A percentile compares a stretch with the other conserved stretches of the same genome.
These are phyloP conservation scores for Notodonta ziczac DNA, from an alignment of 2,888 invertebrate species.

Conservation along the genomic window DNA sequence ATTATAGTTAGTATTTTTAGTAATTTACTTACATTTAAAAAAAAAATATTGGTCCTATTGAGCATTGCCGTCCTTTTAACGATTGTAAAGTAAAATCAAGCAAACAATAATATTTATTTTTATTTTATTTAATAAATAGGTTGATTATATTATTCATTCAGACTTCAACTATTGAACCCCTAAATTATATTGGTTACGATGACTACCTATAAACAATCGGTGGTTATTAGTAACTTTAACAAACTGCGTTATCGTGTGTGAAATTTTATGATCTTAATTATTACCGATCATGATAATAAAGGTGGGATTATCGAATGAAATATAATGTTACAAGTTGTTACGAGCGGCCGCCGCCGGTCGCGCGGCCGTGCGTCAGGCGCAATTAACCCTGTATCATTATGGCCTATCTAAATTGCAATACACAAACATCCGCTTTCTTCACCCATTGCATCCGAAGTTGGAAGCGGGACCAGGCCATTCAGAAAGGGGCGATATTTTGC, in stretches of 20 bases:
- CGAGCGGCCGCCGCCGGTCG: conserved; percentile 36
- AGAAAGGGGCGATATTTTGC: neutral
- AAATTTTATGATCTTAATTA: conserved; percentile 38
- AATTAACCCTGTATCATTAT: conserved; percentile 72
- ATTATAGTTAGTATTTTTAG: too few relatives aligned
- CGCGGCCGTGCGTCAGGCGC: conserved; percentile 55
- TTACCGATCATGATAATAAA: conserved; percentile 19
- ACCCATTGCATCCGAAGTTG: conserved; percentile 30
- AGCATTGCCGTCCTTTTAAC: too few relatives aligned
- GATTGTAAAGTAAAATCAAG: too few relatives aligned
- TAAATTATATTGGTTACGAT: too few relatives aligned
- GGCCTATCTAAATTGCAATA: conserved; percentile 78
- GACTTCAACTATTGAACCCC: too few relatives aligned
- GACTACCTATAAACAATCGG: too few relatives aligned
- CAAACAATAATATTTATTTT: too few relatives aligned
- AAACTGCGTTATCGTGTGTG: conserved; percentile 13
- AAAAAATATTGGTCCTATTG: too few relatives aligned
- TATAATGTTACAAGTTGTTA: conserved; percentile 40
- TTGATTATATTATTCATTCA: too few relatives aligned
- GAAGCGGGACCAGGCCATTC: neutral
- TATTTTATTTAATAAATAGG: too few relatives aligned
- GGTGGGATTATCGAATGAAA: conserved; percentile 37
- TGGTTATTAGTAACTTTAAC: too few relatives aligned
- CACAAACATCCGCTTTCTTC: conserved; percentile 74
- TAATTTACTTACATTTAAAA: too few relatives aligned